Percentiles rank a stretch among this genome's conserved stretches.
Evolutionary conservation across 2,113 vertebrate species (phyloP).

Genomic region (Colistium nudipinnis): DNA sequence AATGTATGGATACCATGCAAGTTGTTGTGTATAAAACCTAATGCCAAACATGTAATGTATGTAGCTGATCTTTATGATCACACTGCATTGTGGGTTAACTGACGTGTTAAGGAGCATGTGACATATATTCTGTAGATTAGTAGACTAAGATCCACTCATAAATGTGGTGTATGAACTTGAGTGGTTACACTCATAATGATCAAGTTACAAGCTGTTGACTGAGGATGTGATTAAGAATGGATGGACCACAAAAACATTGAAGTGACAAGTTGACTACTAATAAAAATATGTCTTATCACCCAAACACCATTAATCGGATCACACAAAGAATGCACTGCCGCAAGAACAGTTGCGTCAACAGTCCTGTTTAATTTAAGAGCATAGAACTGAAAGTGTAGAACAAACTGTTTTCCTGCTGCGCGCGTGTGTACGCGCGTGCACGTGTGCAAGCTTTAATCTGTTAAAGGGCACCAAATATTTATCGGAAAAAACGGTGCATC

Average conservation of each 20-base stretch:
- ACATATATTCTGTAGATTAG: slow-evolving; percentile 6
- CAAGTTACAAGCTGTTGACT: background rate
- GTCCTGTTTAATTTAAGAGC: too few species aligned
- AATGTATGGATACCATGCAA: background rate
- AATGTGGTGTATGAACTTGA: background rate
- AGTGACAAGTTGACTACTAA: background rate
- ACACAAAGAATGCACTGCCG: background rate
- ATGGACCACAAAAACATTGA: background rate
- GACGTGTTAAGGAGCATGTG: background rate
- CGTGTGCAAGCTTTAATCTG: too few species aligned
- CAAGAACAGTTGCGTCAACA: too few species aligned
- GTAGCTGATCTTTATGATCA: background rate
- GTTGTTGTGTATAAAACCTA: background rate
- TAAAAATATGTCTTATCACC: background rate
- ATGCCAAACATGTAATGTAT: background rate
- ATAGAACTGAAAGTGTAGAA: too few species aligned
- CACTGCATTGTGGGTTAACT: background rate
- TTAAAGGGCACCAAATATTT: too few species aligned
- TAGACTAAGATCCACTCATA: background rate
- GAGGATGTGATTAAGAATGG: background rate
- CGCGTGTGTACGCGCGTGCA: too few species aligned
- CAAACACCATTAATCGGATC: background rate
- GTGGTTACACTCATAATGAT: background rate
- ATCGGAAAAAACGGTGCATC: too few species aligned
- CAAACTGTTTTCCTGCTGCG: too few species aligned